These are phyloP conservation scores for Luperina nickerlii DNA, from an alignment of 2,888 invertebrate species.

Conservation along the genomic window DNA sequence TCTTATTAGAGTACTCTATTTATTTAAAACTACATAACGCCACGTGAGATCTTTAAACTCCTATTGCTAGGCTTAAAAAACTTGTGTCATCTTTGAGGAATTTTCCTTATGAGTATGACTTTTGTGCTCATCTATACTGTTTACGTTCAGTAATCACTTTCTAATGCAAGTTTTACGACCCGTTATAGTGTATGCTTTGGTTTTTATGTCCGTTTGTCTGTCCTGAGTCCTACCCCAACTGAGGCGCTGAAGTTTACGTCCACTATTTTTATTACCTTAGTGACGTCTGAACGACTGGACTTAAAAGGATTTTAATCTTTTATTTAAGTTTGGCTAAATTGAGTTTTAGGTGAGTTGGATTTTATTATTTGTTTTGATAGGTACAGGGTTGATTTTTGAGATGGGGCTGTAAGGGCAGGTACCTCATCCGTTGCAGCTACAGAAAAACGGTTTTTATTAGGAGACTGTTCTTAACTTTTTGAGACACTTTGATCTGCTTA, in stretches of 20 bases:
- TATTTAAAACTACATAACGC: neutral
- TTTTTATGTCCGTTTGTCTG: conserved; percentile 56
- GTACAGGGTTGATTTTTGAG: neutral
- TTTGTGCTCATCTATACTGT: conserved; percentile 48
- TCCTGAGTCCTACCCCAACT: conserved; percentile 45
- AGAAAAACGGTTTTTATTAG: neutral
- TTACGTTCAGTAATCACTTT: conserved; percentile 58
- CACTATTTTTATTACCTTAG: conserved; percentile 56
- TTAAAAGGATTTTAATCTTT: conserved; percentile 63
- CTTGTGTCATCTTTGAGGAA: neutral
- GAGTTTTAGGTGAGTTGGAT: conserved; percentile 13
- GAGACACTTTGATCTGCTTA: neutral
- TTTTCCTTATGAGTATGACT: conserved; percentile 28
- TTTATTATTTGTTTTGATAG: conserved; percentile 31
- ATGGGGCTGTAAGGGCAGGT: neutral
- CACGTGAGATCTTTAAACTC: neutral
- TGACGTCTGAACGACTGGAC: conserved; percentile 48
- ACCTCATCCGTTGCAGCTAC: neutral
- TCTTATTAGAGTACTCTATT: neutral
- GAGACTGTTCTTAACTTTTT: neutral
- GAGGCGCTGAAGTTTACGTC: conserved; percentile 48
- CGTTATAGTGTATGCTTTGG: conserved; percentile 52
- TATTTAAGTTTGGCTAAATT: conserved; percentile 27
- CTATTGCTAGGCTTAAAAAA: neutral
- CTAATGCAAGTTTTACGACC: conserved; percentile 64